Evolutionary conservation across 2,888 invertebrate species (phyloP), one percentile per base, ranked within the genome.

Genomic region (Aelia acuminata): DNA sequence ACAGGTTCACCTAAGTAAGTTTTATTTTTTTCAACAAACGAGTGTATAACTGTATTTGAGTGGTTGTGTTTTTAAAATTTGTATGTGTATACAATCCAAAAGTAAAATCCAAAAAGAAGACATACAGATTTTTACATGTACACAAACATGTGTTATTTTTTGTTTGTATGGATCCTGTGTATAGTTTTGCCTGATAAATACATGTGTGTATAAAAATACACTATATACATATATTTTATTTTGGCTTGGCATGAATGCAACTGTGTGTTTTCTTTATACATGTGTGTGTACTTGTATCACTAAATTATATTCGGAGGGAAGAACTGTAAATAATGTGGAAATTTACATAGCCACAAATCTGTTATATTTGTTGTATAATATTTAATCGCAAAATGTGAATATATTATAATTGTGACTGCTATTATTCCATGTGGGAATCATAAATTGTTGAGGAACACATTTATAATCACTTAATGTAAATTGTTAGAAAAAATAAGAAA

Each of bases 311-410:
- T 80, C n/a, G 43, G 43, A 43, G 80, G 39, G 80, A 43, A 80
- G 43, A 43, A 43, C 43, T 80, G 80, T 80, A 80, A 80, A 80
- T 80, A 80, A 80, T 80, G 80, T 80, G 80, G 80, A 43, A 80
- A 80, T 80, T 80, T 80, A 43, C 43, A 80, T n/a, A 80, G 80
- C 80, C 80, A 80, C 80, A 80, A 80, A 80, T 80, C 80, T 80
- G 80, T 80, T 80, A 80, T 80, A 80, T 80, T 80, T 80, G 80
- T 80, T 80, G 80, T 80, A 80, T 80, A 80, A 80, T 80, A 80
- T 80, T 80, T 80, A 80, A 80, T 80, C 80, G n/a, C 80, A 80
- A 80, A 80, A 80, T 80, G 80, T 80, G 80, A 80, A 80, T 80
- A 80, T 80, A 80, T 80, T 80, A 80, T 80, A 80, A 80, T 80